Evolutionary conservation across 2,797 vertebrate species (phyloP).

Genomic region (Euthynnus affinis): DNA sequence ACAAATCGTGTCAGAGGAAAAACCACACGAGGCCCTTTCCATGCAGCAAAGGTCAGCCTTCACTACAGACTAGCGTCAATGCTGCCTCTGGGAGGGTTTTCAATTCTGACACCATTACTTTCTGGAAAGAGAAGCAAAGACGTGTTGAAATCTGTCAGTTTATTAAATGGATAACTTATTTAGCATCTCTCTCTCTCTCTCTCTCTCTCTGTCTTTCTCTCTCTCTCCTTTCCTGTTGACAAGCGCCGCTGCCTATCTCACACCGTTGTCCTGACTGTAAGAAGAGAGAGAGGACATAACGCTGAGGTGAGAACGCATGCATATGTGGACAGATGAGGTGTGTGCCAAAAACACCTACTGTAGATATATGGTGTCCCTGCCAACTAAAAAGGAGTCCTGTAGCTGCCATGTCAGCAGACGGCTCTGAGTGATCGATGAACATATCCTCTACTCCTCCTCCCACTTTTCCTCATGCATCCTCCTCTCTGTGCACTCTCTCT

Average conservation of each 20-base stretch:
- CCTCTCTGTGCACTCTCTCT: slow-evolving; percentile 27
- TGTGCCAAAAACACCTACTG: slow-evolving; percentile 44
- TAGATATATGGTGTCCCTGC: slow-evolving; percentile 39
- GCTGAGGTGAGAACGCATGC: slow-evolving; percentile 5
- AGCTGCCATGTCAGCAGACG: slow-evolving; percentile 69
- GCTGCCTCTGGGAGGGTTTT: slow-evolving; percentile 25
- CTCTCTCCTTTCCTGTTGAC: neutral
- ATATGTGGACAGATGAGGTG: slow-evolving; percentile 3
- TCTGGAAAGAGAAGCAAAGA: slow-evolving; percentile 1
- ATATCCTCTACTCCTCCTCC: slow-evolving; percentile 31
- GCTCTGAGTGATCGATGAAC: slow-evolving; percentile 54
- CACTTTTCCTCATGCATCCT: slow-evolving; percentile 16
- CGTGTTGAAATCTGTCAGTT: slow-evolving; percentile 46
- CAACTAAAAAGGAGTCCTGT: slow-evolving; percentile 53
- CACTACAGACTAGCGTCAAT: slow-evolving; percentile 24
- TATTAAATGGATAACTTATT: slow-evolving; percentile 39
- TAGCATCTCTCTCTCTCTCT: slow-evolving; percentile 1
- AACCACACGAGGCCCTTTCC: slow-evolving; percentile 13
- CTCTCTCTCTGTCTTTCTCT: neutral
- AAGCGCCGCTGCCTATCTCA: slow-evolving; percentile 6
- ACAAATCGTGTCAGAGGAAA: slow-evolving; percentile 41
- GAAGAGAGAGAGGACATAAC: slow-evolving; percentile 25
- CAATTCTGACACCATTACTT: slow-evolving; percentile 17
- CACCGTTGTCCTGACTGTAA: neutral
- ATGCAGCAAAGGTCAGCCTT: slow-evolving; percentile 54